Evolutionary conservation across 1,140 invertebrate species (phyloP).

Genomic region (Sinonovacula constricta): DNA sequence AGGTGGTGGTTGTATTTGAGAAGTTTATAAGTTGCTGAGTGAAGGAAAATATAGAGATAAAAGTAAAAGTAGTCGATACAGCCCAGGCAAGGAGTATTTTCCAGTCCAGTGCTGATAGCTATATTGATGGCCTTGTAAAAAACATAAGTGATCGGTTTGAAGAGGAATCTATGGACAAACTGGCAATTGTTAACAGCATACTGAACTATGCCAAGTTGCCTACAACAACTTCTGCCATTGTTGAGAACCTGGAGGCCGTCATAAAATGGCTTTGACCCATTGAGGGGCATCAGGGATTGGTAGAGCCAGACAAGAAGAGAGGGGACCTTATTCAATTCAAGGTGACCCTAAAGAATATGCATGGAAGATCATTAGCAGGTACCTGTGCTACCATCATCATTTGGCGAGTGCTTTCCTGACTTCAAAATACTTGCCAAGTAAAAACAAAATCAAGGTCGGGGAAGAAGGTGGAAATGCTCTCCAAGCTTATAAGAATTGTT

Average conservation of each 20-base stretch:
- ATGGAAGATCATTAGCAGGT: background rate
- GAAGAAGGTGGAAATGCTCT: background rate
- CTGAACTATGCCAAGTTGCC: conserved; percentile 2
- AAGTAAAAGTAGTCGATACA: background rate
- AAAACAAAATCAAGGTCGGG: background rate
- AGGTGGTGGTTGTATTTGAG: background rate
- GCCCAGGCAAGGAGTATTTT: background rate
- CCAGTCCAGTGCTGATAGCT: conserved; percentile 3
- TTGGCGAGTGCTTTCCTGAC: background rate
- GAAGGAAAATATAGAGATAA: conserved; percentile 8
- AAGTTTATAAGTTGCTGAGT: background rate
- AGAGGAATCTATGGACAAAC: conserved; percentile 19
- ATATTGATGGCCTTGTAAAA: background rate
- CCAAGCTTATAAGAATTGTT: conserved; percentile 16
- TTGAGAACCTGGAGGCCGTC: background rate
- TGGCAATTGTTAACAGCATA: conserved; percentile 4
- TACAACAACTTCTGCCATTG: background rate
- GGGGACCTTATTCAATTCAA: background rate
- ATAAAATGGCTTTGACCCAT: conserved; percentile 2
- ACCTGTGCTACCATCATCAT: background rate
- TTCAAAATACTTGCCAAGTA: conserved; percentile 2
- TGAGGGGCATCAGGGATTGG: background rate
- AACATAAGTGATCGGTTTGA: conserved; percentile 7
- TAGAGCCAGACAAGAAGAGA: conserved; percentile 1
- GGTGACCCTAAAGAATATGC: conserved; percentile 19